phyloP scores from a whole-genome alignment of 1,140 invertebrate genomes.

The Panagrolaimus sp. region DNA sequence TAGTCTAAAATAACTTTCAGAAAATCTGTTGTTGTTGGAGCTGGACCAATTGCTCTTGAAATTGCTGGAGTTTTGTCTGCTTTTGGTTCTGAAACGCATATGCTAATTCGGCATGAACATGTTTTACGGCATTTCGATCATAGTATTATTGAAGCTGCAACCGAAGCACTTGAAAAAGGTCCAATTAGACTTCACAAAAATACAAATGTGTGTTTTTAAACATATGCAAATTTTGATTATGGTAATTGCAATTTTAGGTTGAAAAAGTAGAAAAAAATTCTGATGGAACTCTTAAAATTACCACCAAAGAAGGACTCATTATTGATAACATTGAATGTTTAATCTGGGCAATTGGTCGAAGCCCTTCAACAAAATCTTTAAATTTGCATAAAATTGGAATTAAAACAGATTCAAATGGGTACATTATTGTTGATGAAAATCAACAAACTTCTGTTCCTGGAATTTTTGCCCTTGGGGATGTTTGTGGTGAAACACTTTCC shows the following conservation, averaged over 20 bases:
- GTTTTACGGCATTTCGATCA: conserved; percentile 64
- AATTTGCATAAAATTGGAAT: conserved; percentile 62
- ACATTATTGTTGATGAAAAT: conserved; percentile 64
- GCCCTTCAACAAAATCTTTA: conserved; percentile 60
- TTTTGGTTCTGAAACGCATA: conserved; percentile 63
- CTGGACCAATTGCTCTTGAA: conserved; percentile 67
- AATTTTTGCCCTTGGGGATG: conserved; percentile 65
- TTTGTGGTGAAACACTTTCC: conserved; percentile 64
- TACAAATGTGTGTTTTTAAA: conserved; percentile 58
- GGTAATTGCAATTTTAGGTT: conserved; percentile 42
- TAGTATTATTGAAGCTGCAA: conserved; percentile 60
- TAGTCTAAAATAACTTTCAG: conserved; percentile 55
- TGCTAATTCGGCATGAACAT: conserved; percentile 64
- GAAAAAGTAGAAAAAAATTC: conserved; percentile 46
- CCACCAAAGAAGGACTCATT: conserved; percentile 43
- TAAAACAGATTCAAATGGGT: conserved; percentile 60
- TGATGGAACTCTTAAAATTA: conserved; percentile 54
- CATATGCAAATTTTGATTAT: not conserved
- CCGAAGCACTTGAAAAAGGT: conserved; percentile 60
- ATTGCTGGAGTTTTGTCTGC: conserved; percentile 64
- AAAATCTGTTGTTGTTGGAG: conserved; percentile 64
- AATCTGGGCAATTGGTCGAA: conserved; percentile 64
- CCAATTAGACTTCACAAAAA: conserved; percentile 61
- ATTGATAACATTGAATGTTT: conserved; percentile 61
- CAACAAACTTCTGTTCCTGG: conserved; percentile 63